Base-by-base conservation (phyloP, 2,113 vertebrate genomes). In the Camelus bactrianus region DNA sequence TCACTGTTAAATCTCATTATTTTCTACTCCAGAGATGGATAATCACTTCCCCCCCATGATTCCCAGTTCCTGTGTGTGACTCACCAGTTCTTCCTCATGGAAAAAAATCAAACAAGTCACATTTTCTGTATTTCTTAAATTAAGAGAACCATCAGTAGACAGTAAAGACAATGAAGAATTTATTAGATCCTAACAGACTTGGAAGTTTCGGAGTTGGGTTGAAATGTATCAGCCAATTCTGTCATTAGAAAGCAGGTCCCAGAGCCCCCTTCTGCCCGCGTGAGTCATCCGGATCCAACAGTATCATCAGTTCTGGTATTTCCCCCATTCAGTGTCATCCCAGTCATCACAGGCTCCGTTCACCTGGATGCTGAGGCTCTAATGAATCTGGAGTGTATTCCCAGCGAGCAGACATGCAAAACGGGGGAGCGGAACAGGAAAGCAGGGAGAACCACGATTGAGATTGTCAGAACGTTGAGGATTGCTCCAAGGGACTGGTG, bases 91-190 rank as follows among this genome's bases (percentile, higher is more conserved):
- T 69, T 81, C 17, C 6, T 32, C 58, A 32, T 60, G 73, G 75
- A 77, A 90, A n/a, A 75, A 67, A 70, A 89, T 89, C 62, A 91
- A 91, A 67, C 16, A 88, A 85, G 38, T 46, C 28, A 77, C 30
- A 89, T 32, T 46, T 80, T 85, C 17, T 46, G 11, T 54, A 42
- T 84, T 84, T 58, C 46, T 56, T 30, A n/a, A n/a, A 46, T 81
- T 86, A 50, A 62, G 48, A 62, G 17, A 75, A 64, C 64, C 13
- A 67, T 52, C 42, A 60, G 10, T 75, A 20, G 35, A 46, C 13
- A 67, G 4, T 46, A 73, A 94, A 52, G 17, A 26, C 22, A 81
- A 35, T 54, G 35, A 73, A 62, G 6, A 85, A 30, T 73, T 28
- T 56, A 46, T 42, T 32, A n/a, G 72, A 50, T 94, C 17, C 32